Evolutionary conservation across 2,888 invertebrate species (phyloP), one percentile per base, ranked within the genome.

Genomic region (Smittia sp.): DNA sequence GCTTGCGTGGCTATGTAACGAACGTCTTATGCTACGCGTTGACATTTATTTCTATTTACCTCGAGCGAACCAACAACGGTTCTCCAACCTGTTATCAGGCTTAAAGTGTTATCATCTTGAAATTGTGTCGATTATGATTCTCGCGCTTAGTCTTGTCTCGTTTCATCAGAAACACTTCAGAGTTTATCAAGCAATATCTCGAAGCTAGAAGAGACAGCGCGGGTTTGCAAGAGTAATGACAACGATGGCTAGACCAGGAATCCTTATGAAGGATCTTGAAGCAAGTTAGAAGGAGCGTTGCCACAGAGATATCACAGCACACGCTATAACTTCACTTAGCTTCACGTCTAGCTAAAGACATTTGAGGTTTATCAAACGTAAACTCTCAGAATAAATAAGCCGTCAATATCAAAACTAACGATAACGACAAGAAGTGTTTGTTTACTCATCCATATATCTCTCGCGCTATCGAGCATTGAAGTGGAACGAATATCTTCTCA

Each of bases 41-140:
- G n/a, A n/a, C n/a, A n/a, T n/a, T n/a, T n/a, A n/a, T n/a, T n/a
- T n/a, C n/a, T n/a, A n/a, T 46, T 13, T 46, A 2, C 15, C 46
- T 46, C 13, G 15, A n/a, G 11, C 46, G 2, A 46, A 46, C 46
- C 2, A 15, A 46, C 13, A 46, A 46, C 46, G 13, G 46, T 46
- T 46, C n/a, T 58, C 15, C 58, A 58, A 58, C 58, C 58, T 58
- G 58, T 58, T 58, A 58, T 58, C 58, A 58, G 2, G 11, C 58
- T 58, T 18, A 22, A 58, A 58, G 58, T 22, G 58, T 58, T 58
- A 58, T 58, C 58, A 20, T 58, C 22, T 58, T 22, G 58, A 20
- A 58, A 58, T 22, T 58, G 58, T 58, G 58, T 58, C 58, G 58
- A 58, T 58, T 58, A 58, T 58, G 58, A 58, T 58, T 58, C 11